These are phyloP conservation scores for Rhizoglyphus robini DNA, from an alignment of 1,140 invertebrate species.

Conservation along the genomic window DNA sequence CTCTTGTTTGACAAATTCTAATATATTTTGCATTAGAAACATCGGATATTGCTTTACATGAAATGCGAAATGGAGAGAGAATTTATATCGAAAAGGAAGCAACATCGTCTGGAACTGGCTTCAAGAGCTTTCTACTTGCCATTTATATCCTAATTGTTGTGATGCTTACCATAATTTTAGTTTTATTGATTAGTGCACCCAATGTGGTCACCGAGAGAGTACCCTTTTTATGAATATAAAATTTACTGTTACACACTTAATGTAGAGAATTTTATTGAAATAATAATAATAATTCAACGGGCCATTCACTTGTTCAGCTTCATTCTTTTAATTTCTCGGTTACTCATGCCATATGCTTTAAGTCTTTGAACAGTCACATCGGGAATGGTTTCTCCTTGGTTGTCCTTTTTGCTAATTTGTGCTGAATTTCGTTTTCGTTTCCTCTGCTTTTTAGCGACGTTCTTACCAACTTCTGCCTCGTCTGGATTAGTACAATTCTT, in stretches of 20 bases:
- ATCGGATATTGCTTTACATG: conserved; percentile 9
- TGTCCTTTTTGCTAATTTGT: neutral
- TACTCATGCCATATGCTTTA: conserved; percentile 20
- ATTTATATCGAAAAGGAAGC: neutral
- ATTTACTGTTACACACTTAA: neutral
- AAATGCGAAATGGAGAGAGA: neutral
- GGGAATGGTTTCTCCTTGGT: neutral
- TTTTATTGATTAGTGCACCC: neutral
- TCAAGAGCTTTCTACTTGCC: conserved; percentile 8
- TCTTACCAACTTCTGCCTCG: neutral
- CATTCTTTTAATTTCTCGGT: conserved; percentile 11
- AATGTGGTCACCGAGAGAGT: neutral
- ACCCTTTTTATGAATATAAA: neutral
- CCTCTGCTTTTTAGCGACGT: neutral
- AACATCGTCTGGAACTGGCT: neutral
- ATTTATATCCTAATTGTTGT: neutral
- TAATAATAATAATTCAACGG: too few relatives aligned
- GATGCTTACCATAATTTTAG: neutral
- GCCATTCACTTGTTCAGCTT: neutral
- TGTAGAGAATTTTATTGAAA: too few relatives aligned
- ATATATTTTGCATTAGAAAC: conserved; percentile 12
- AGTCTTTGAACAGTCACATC: conserved; percentile 10
- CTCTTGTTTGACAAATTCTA: too few relatives aligned
- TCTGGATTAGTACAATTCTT: neutral
- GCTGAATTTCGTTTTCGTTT: neutral